Base-by-base conservation (phyloP, 2,888 invertebrate species). In the Mesodorylaimus sp. region DNA sequence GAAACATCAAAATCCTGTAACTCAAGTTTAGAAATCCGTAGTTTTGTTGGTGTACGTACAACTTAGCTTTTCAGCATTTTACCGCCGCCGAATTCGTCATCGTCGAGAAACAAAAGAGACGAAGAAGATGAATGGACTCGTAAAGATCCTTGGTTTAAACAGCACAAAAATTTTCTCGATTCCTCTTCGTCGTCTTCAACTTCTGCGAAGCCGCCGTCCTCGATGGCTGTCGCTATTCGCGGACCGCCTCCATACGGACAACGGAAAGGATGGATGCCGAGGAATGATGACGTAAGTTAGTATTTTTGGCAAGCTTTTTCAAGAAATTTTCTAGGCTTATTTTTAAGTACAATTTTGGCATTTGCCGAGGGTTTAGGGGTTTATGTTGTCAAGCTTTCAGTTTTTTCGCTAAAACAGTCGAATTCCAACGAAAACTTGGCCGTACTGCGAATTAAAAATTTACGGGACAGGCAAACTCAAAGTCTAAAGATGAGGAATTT, bases 251-350 rank as follows among this genome's bases (percentile, higher is more conserved):
- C 91, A 0, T 97, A 97, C 72, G 89, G 93, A 0, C 83, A 87
- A 63, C 76, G 97, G 57, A 79, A 81, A 70, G 87, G 86, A 61
- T 97, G 89, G 87, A 75, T 89, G 7, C 95, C 97, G 0, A 73
- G 93, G 46, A 76, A 74, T 46, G 77, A 79, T 47, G 83, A 78
- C 61, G 77, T 76, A 61, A 59, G 51, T 26, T 13, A 38, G 3
- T 41, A 13, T 52, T 42, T 39, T 39, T 27, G 23, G 58, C 49
- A 24, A 23, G n/a, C 45, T 21, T 42, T 21, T 25, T 1, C 16
- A 23, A 2, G 2, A 13, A 3, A 1, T 3, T 19, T 2, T 19
- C 36, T 42, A 13, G n/a, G 43, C 16, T 29, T 42, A 10, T 27
- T 24, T 28, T 45, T 45, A 36, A 44, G n/a, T 38, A 45, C 26